These are phyloP conservation scores for Iselma pallidipennis DNA, from an alignment of 2,888 invertebrate species.

Conservation along the genomic window DNA sequence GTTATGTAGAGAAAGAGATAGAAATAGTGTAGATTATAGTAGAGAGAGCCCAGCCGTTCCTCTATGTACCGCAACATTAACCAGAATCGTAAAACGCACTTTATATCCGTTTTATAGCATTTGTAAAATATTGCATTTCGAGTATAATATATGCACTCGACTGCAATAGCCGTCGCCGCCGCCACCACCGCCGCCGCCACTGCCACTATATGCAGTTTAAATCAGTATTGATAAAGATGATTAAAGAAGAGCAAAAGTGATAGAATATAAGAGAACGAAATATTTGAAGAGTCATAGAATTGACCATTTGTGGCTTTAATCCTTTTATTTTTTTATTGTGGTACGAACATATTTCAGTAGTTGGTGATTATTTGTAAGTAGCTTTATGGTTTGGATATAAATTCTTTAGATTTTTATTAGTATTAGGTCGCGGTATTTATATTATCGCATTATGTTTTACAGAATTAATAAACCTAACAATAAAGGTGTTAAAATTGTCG, in stretches of 20 bases:
- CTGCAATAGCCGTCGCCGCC: conserved; percentile 9
- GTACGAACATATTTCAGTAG: background rate
- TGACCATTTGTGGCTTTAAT: too few species aligned
- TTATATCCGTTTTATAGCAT: conserved; percentile 58
- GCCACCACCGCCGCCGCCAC: background rate
- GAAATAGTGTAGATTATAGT: background rate
- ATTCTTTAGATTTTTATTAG: background rate
- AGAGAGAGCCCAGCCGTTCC: conserved; percentile 50
- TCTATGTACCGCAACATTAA: conserved; percentile 57
- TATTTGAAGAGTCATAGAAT: too few species aligned
- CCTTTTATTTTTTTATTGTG: too few species aligned
- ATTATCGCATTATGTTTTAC: background rate
- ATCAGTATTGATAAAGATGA: too few species aligned
- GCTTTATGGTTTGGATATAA: background rate
- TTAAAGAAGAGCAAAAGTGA: too few species aligned
- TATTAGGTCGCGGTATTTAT: background rate
- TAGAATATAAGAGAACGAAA: too few species aligned
- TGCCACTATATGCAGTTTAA: background rate
- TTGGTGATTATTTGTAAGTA: background rate
- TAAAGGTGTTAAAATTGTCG: background rate
- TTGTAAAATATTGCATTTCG: conserved; percentile 59
- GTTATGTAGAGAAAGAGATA: background rate
- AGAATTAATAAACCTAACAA: background rate
- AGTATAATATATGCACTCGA: conserved; percentile 56
- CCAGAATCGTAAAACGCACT: conserved; percentile 57